A percentile compares a stretch with the other conserved stretches of the same genome.
Conservation (phyloP, 2,113 vertebrate species). For the Lepisosteus oculatus region DNA sequence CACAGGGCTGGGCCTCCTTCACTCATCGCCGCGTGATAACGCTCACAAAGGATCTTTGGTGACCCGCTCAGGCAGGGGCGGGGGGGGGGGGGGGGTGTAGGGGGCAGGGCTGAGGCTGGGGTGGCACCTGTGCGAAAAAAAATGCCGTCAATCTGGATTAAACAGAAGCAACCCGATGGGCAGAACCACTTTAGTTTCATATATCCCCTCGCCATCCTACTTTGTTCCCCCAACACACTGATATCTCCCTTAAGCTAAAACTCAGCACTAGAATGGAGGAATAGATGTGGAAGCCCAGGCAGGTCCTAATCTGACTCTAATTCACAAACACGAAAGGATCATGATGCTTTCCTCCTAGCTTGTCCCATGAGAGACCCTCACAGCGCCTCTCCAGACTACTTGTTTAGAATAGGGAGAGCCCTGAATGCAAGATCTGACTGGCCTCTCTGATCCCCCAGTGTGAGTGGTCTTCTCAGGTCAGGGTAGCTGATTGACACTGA, state of each 20-base stretch:
- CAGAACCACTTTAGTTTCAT: conserved; percentile 42
- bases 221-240: conserved; percentile 31
- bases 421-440: background rate
- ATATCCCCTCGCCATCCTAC: conserved; percentile 36
- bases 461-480: too few relatives aligned
- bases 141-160: conserved; percentile 66
- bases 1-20: conserved; percentile 51
- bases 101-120: conserved; percentile 43
- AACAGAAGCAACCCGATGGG: conserved; percentile 41
- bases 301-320: too few relatives aligned
- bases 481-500: too few relatives aligned
- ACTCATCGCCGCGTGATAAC: conserved; percentile 66
- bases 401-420: background rate
- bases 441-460: too few relatives aligned
- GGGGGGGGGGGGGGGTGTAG: conserved; percentile 25
- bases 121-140: conserved; percentile 47
- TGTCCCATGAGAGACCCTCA: background rate
- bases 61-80: conserved; percentile 38
- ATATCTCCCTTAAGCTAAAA: too few relatives aligned
- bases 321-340: too few relatives aligned
- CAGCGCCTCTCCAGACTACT: background rate
- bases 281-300: too few relatives aligned
- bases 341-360: too few relatives aligned
- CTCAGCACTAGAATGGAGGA: too few relatives aligned
- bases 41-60: conserved; percentile 63